phyloP scores from a whole-genome alignment of 2,888 invertebrate species.

The Muschampia plurimacula region DNA sequence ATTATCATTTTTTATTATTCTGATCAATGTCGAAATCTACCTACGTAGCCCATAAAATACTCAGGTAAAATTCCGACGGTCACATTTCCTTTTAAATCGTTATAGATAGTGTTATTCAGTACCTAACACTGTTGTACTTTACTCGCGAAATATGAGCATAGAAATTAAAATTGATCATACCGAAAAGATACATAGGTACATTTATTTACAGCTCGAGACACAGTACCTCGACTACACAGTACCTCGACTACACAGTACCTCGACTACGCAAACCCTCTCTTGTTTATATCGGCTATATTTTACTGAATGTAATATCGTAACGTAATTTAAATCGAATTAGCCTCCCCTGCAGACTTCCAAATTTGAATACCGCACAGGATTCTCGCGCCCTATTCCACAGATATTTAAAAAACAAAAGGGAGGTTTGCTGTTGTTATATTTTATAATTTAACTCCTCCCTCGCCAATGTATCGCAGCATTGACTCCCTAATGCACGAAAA shows the following conservation, averaged over 20 bases:
- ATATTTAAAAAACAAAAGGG: conserved; percentile 78
- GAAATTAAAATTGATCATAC: too few relatives aligned
- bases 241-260: background rate
- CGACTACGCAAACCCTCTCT: conserved; percentile 76
- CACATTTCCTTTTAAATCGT: too few relatives aligned
- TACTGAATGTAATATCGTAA: conserved; percentile 82
- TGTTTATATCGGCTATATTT: conserved; percentile 80
- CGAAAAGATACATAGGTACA: background rate
- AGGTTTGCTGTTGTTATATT: conserved; percentile 69
- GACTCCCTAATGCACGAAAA: conserved; percentile 73
- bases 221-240: too few relatives aligned
- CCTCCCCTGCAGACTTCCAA: conserved; percentile 75
- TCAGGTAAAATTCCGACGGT: too few relatives aligned
- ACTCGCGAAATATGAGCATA: too few relatives aligned
- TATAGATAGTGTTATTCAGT: too few relatives aligned
- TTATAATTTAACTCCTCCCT: conserved; percentile 71
- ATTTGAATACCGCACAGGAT: conserved; percentile 78
- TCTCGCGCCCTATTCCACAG: conserved; percentile 73
- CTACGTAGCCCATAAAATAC: too few relatives aligned
- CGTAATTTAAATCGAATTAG: conserved; percentile 86
- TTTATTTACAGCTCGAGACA: conserved; percentile 2
- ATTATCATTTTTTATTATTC: too few relatives aligned
- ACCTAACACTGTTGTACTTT: too few relatives aligned
- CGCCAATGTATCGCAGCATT: conserved; percentile 70
- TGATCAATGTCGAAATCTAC: too few relatives aligned